phyloP scores from a whole-genome alignment of 1,140 invertebrate species.

The Heliconius hewitsoni region DNA sequence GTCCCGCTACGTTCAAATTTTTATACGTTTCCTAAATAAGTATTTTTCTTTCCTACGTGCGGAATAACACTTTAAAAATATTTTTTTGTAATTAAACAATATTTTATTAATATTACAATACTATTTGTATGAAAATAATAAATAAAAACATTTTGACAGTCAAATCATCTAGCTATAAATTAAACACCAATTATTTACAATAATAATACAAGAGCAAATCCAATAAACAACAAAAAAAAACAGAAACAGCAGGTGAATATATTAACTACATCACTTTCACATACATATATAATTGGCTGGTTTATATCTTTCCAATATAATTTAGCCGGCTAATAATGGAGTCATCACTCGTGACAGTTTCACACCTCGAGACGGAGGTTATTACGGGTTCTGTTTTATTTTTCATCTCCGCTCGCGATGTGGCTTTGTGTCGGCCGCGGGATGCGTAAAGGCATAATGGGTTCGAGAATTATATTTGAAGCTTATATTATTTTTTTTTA shows the following conservation, averaged over 20 bases:
- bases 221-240: background rate
- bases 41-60: too few relatives aligned
- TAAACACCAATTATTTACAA: too few relatives aligned
- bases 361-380: conserved; percentile 74
- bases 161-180: too few relatives aligned
- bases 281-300: conserved; percentile 1
- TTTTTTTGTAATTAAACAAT: too few relatives aligned
- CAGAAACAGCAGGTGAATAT: background rate
- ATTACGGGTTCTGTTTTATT: conserved; percentile 60
- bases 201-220: too few relatives aligned
- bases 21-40: too few relatives aligned
- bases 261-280: background rate
- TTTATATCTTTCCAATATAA: conserved; percentile 35
- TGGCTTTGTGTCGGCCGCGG: conserved; percentile 59
- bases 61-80: too few relatives aligned
- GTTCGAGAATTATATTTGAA: background rate
- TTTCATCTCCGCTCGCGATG: conserved; percentile 60
- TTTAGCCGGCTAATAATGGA: conserved; percentile 65
- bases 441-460: conserved; percentile 33
- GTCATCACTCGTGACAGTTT: conserved; percentile 77
- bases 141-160: too few relatives aligned
- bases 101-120: too few relatives aligned
- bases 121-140: too few relatives aligned
- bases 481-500: background rate
- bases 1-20: too few relatives aligned